Evolutionary conservation across 2,113 vertebrate species (phyloP), one percentile per base, ranked within the genome.

Genomic region (Atherinomorus stipes): DNA sequence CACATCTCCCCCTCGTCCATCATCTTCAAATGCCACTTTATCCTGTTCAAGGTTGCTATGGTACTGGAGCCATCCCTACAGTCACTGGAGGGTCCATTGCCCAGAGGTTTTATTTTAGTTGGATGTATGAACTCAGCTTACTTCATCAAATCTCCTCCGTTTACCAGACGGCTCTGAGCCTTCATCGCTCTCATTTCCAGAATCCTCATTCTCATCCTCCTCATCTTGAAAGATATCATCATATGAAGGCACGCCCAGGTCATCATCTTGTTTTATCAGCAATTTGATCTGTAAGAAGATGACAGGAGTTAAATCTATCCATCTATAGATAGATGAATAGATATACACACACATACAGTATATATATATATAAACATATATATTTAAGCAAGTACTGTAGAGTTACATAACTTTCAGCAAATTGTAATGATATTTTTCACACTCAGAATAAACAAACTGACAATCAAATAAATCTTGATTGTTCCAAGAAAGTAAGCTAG

Each of bases 211-310:
- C 0, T 92, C 95, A 0, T 89, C 92, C 0, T 96, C 96, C 0
- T 97, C 97, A 21, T 99, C 97, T 56, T 93, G 92, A 84, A 99
- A 99, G 89, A 99, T 96, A 62, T 99, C 97, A 31, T 99, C 98
- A 0, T 98, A 99, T 6, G 95, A 86, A 10, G 98, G 98, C 47
- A 99, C 91, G 16, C 93, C 92, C 0, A 99, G 94, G 50, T 99
- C 98, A 22, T 99, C 97, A 0, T 97, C 96, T 85, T 97, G 96
- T 82, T 98, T 99, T 65, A 99, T 96, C 9, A 99, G 92, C 40
- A 99, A 90, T 74, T 96, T 99, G 67, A 99, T 94, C 98, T 99
- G 78, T 4, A 62, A n/a, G 4, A 26, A 69, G 21, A 71, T 4
- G 38, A 50, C 0, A 22, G 10, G 3, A 19, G 34, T 60, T 54